A percentile compares a stretch with the other conserved stretches of the same genome.
These are phyloP conservation scores for Melanotaenia boesemani DNA, from an alignment of 2,797 vertebrate genomes.

Conservation along the genomic window DNA sequence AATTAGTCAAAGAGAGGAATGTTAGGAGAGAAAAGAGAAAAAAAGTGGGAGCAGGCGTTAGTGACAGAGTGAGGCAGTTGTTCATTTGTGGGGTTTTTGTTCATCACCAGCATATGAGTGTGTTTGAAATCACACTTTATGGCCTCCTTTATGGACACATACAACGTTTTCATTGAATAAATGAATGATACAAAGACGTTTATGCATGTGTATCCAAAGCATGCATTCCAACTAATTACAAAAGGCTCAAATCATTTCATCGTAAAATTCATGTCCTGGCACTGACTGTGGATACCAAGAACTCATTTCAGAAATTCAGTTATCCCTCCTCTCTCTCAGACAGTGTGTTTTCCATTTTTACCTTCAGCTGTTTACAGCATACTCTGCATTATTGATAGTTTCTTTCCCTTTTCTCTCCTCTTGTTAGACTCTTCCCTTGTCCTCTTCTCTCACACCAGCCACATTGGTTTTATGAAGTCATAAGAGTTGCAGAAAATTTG, in stretches of 20 bases:
- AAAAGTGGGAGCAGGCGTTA: neutral
- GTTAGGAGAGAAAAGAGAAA: constrained; percentile 9
- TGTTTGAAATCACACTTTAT: neutral
- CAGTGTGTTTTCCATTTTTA: constrained; percentile 64
- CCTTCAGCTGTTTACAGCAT: constrained; percentile 64
- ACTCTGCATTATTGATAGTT: constrained; percentile 80
- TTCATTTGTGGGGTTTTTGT: neutral
- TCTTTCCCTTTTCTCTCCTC: constrained; percentile 57
- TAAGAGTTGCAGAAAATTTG: constrained; percentile 70
- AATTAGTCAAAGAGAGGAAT: constrained; percentile 16
- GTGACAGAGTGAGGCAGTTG: constrained; percentile 25
- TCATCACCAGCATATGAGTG: neutral
- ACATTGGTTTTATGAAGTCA: constrained; percentile 54
- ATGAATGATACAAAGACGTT: constrained; percentile 4
- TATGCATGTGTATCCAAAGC: neutral
- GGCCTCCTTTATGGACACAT: neutral
- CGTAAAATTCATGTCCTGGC: constrained; percentile 33
- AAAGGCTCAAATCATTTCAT: constrained; percentile 34
- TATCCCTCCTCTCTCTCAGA: constrained; percentile 28
- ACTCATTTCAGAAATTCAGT: constrained; percentile 34
- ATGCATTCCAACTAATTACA: neutral
- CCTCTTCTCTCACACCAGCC: constrained; percentile 70
- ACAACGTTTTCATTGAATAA: constrained; percentile 41
- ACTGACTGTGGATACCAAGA: constrained; percentile 14
- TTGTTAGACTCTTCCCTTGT: constrained; percentile 69